Base-by-base conservation (phyloP, 2,888 invertebrate genomes). In the Theretra japonica region DNA sequence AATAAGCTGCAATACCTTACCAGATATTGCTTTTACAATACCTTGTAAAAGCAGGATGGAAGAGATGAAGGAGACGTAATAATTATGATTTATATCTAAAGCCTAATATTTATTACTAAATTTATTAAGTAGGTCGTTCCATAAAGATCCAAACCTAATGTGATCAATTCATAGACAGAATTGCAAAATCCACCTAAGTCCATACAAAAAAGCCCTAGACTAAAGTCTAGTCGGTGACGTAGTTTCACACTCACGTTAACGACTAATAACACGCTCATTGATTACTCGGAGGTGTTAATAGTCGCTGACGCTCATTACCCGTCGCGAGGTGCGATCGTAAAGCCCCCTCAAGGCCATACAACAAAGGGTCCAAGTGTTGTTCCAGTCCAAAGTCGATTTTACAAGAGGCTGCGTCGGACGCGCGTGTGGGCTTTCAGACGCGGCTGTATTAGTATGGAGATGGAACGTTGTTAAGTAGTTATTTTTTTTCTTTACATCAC, bases 291-390 rank as follows among this genome's bases (percentile, higher is more conserved):
- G 91, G 94, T 93, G 94, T 93, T 93, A 93, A 94, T 92, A 90
- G 91, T 82, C 83, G 89, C 89, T 91, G 91, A 91, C 87, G 88
- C 87, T 91, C 86, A 90, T 92, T 92, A 91, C 88, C 82, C 76
- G 76, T 79, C 81, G 81, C 82, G 83, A 88, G 85, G 87, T 85
- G 83, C 80, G 88, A 86, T 92, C 93, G 90, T 94, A 94, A 94
- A 94, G 89, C 87, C 82, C 82, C 86, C 83, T 85, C 92, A 92
- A 93, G 93, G 93, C 87, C 90, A 85, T 69, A 79, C 78, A 86
- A 93, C 93, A 93, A 94, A 93, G 88, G 91, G 80, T 85, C 89
- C 86, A 89, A 89, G 89, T 89, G 90, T 88, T 90, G 88, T 90
- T 88, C 87, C 87, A 88, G 87, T 87, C 88, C 87, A 88, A 89